Evolutionary conservation across 2,888 invertebrate species (phyloP), one percentile per base, ranked within the genome.

Genomic region (Agrypnus murinus): DNA sequence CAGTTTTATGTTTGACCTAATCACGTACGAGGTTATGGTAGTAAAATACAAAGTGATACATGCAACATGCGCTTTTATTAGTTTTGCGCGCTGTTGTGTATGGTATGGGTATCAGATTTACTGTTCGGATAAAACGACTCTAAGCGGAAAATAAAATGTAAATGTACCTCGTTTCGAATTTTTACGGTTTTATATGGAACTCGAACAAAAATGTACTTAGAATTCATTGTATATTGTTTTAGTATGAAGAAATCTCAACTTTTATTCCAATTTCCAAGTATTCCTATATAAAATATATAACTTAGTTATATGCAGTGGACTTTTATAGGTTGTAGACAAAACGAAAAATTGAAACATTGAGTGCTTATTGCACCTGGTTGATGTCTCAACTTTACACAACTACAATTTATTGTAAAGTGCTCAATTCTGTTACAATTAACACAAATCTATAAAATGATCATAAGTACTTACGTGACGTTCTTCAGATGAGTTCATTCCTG

Each of bases 401-500:
- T n/a, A n/a, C 5, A 25, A 25, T 25, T 25, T 25, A 25, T 25
- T 25, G 5, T 5, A 25, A 25, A 25, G 3, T 25, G n/a, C 5
- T 3, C 25, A 25, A 25, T 25, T 5, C 5, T 25, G 25, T 25
- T 25, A 25, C 25, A 25, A 25, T 25, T 40, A 12, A 40, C 12
- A 40, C 2, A 7, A 3, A 40, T 10, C 2, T 2, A 40, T 40
- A 36, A 36, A 36, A 40, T 40, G 2, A 40, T 2, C 2, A 12
- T 3, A 40, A 72, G 77, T 87, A 90, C 90, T 90, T 83, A 90
- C 90, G 87, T 90, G 90, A 86, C 90, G 86, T 84, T 90, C 90
- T 81, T 90, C 90, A n/a, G 88, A 87, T 46, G 89, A 88, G 83
- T 89, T 89, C 80, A 89, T 85, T 83, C 89, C 89, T 89, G 87